A percentile compares a stretch with the other conserved stretches of the same genome.
These are phyloP conservation scores for Cotesia chilonis DNA, from an alignment of 1,140 invertebrate genomes.

Conservation along the genomic window DNA sequence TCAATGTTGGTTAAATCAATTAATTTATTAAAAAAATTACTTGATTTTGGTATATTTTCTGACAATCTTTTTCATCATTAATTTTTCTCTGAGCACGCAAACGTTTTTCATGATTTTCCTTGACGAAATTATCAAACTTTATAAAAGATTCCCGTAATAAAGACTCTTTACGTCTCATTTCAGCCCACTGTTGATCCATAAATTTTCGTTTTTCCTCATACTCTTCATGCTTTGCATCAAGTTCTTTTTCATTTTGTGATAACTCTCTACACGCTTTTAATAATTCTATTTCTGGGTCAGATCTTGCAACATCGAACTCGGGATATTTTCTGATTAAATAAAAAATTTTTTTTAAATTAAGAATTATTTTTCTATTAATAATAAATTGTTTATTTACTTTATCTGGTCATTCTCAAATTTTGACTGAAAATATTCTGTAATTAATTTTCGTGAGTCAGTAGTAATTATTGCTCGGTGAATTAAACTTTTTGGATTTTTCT, in stretches of 20 bases:
- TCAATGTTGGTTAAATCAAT: conserved; percentile 12
- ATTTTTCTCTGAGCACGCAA: conserved; percentile 67
- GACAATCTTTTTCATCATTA: conserved; percentile 62
- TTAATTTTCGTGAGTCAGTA: conserved; percentile 41
- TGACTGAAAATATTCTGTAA: conserved; percentile 48
- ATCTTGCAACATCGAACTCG: conserved; percentile 68
- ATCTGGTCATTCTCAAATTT: conserved; percentile 45
- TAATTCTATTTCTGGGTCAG: conserved; percentile 65
- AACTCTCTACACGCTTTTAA: conserved; percentile 65
- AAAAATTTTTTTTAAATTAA: conserved; percentile 8
- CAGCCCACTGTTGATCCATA: conserved; percentile 66
- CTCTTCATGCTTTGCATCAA: conserved; percentile 60
- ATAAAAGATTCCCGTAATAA: conserved; percentile 67
- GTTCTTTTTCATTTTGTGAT: conserved; percentile 60
- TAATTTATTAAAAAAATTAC: conserved; percentile 35
- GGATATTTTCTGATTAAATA: conserved; percentile 65
- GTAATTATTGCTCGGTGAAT: conserved; percentile 42
- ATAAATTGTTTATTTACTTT: conserved; percentile 41
- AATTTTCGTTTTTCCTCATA: conserved; percentile 53
- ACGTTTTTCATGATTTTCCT: conserved; percentile 69
- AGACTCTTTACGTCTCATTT: conserved; percentile 63
- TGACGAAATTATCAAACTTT: conserved; percentile 69
- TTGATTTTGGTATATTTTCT: conserved; percentile 45
- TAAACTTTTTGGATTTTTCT: conserved; percentile 35
- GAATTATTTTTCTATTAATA: not conserved